These are phyloP conservation scores for Lophotis ruficrista DNA, from an alignment of 2,113 vertebrate species.

Conservation along the genomic window DNA sequence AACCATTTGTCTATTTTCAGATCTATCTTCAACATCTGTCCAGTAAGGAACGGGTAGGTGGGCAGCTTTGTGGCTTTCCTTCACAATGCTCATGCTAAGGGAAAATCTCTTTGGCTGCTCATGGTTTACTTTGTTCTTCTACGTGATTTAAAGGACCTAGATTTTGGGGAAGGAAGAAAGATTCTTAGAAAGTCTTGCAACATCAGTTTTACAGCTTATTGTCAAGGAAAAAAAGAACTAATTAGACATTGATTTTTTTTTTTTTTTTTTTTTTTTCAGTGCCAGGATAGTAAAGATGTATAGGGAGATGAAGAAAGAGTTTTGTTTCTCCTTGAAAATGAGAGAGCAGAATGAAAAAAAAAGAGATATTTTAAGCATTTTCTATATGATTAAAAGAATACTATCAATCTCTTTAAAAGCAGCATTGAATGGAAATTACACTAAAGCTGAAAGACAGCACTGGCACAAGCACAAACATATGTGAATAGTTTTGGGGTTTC, in stretches of 20 bases:
- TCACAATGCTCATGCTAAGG: neutral
- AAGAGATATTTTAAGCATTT: neutral
- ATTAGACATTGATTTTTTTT: too few species aligned
- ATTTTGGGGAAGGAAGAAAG: neutral
- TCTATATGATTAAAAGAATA: neutral
- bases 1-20: neutral
- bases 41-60: neutral
- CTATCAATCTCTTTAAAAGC: neutral
- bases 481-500: neutral
- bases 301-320: neutral
- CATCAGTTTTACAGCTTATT: neutral
- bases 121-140: neutral
- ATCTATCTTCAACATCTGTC: neutral
- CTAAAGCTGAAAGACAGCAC: neutral
- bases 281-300: rapidly evolving
- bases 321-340: neutral
- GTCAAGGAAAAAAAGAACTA: neutral
- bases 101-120: neutral
- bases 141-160: neutral
- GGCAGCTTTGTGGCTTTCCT: neutral
- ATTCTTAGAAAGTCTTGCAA: neutral
- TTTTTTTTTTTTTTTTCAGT: neutral
- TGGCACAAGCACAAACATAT: neutral
- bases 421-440: neutral
- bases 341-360: neutral